Evolutionary conservation across 92 coral and sea anemone genomes (phyloP).

Genomic region (Desmophyllum pertusum): DNA sequence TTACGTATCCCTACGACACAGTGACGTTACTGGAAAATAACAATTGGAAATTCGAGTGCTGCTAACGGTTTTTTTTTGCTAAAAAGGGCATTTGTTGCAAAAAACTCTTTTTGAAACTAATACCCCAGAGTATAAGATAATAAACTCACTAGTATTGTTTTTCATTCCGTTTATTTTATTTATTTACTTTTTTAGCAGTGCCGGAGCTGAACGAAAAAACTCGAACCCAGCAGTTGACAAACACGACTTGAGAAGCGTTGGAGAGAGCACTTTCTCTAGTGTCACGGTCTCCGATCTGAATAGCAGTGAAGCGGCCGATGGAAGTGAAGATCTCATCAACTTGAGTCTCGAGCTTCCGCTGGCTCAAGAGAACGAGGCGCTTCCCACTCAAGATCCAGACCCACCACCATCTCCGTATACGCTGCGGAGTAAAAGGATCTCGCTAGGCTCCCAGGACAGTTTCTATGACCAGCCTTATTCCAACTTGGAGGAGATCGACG

Average conservation of each 20-base stretch:
- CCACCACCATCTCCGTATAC: slow-evolving; percentile 58
- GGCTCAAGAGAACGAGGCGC: neutral
- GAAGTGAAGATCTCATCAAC: slow-evolving; percentile 10
- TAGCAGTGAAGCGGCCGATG: slow-evolving; percentile 13
- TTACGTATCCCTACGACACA: too few species aligned
- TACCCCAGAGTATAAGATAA: too few species aligned
- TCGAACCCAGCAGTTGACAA: slow-evolving; percentile 12
- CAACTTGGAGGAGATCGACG: slow-evolving; percentile 86
- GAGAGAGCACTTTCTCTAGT: slow-evolving; percentile 31
- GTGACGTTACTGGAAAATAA: too few species aligned
- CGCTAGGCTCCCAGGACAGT: slow-evolving; percentile 85
- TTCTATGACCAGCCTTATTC: slow-evolving; percentile 92
- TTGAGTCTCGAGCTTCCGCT: neutral
- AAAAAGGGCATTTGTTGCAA: neutral
- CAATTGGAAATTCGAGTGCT: too few species aligned
- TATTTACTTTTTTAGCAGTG: slow-evolving; percentile 2
- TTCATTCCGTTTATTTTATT: neutral
- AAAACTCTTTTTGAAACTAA: too few species aligned
- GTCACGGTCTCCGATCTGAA: slow-evolving; percentile 34
- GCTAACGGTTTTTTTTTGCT: too few species aligned
- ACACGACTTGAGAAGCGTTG: slow-evolving; percentile 31
- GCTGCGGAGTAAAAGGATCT: slow-evolving; percentile 74
- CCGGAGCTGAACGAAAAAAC: neutral
- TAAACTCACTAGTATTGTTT: too few species aligned
- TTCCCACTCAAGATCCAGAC: neutral